Base-by-base conservation (phyloP, 2,113 vertebrate species). In the Micromys minutus region DNA sequence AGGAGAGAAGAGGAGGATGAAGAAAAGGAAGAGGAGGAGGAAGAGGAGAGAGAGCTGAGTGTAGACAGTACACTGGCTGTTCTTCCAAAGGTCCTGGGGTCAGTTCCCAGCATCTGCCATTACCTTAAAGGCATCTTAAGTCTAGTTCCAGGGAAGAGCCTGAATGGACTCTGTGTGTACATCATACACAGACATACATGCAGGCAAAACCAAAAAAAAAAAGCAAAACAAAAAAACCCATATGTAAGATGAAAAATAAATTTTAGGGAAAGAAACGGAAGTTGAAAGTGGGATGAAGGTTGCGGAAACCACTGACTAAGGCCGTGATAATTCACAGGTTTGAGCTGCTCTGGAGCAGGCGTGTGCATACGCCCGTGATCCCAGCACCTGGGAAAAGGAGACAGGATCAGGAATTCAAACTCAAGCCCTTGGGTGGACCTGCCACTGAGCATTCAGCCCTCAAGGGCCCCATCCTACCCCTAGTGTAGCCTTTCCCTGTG, bases 1-100 rank as follows among this genome's bases (percentile, higher is more conserved):
- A 31, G 10, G 59, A 45, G 10, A 52, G 29, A 36, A 34, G 19
- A 8, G 0, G 8, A 39, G 3, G 69, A 39, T 1, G 69, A 72
- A 2, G 39, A 3, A 17, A 47, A 12, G 26, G 34, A 12, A 45
- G 12, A 8, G 0, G 19, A 39, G 3, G 69, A 39, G 3, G 69
- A 72, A 3, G 39, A 8, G 8, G 24, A 11, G 45, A 52, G 17
- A 45, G 12, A 52, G 15, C 11, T 10, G 47, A 31, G 16, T 34
- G 47, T 34, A 63, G n/a, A 42, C 39, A 42, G 12, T 29, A 84
- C 59, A 84, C 26, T 59, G 52, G 22, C 22, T 81, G 36, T 3
- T 24, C 57, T 42, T 17, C 57, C 24, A 61, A 29, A 61, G n/a
- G 80, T 29, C 50, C 34, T 83, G 7, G 24, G n/a, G 59, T 7